These are phyloP conservation scores for Phlogophora meticulosa DNA, from an alignment of 2,888 invertebrate genomes.

Conservation along the genomic window DNA sequence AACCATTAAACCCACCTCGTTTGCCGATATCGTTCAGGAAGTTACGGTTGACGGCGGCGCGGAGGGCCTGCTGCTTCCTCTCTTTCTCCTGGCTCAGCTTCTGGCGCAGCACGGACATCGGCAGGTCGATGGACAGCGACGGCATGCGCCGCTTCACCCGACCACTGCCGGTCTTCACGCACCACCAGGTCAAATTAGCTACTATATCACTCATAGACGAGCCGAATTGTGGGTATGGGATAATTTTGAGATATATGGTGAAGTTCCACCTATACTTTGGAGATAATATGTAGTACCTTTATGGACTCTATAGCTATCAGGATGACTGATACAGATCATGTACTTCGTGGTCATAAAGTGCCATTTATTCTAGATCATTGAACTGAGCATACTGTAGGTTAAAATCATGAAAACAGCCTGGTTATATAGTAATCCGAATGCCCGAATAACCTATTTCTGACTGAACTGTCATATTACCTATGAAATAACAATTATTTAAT, in stretches of 20 bases:
- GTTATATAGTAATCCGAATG: slow-evolving; percentile 6
- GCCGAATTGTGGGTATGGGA: background rate
- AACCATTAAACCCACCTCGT: slow-evolving; percentile 83
- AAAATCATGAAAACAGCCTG: slow-evolving; percentile 1
- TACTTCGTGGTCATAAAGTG: background rate
- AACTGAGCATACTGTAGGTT: background rate
- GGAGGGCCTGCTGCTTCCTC: slow-evolving; percentile 92
- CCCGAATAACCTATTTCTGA: slow-evolving; percentile 16
- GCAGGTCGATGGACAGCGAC: slow-evolving; percentile 96
- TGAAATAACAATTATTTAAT: slow-evolving; percentile 31
- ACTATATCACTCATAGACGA: slow-evolving; percentile 32
- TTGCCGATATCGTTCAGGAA: slow-evolving; percentile 95
- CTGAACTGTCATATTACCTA: slow-evolving; percentile 4
- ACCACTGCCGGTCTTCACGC: slow-evolving; percentile 81
- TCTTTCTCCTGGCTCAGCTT: slow-evolving; percentile 95
- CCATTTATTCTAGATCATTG: slow-evolving; percentile 1
- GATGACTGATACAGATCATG: background rate
- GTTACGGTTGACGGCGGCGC: slow-evolving; percentile 92
- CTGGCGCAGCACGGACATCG: slow-evolving; percentile 96
- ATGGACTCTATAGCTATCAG: background rate
- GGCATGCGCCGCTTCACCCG: slow-evolving; percentile 92
- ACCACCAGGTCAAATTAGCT: slow-evolving; percentile 68
- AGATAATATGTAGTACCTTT: background rate
- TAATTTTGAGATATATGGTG: background rate
- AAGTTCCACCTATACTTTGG: background rate